Evolutionary conservation across 2,113 vertebrate genomes (phyloP), one percentile per base, ranked within the genome.

Genomic region (Psilopsiagon aymara): DNA sequence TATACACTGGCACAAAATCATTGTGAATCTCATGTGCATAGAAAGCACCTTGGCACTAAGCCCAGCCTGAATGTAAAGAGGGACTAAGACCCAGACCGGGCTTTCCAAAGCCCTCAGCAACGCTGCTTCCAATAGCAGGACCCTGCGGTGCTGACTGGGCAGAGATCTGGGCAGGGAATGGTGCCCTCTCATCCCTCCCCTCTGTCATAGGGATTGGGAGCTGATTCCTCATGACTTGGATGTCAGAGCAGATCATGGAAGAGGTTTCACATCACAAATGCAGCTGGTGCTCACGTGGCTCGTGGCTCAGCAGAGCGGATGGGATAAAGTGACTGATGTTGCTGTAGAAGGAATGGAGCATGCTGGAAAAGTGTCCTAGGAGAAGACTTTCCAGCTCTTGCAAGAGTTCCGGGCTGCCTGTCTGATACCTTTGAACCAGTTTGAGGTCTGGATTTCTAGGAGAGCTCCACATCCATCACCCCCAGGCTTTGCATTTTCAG

Each of bases 251-350:
- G 74, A 70, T 44, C 73, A 25, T 11, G 1, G 73, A 5, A 41
- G 46, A 31, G n/a, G 15, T 29, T 94, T 78, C 3, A 1, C 77
- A 13, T 41, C 55, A 51, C 81, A 23, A 44, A 19, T 6, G 1
- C 1, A 23, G 23, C 37, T 28, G 52, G 23, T 3, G 1, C 51
- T 66, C 9, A 5, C 13, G 7, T 17, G 59, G 70, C 69, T 76
- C n/a, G 67, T 1, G 6, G 80, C 33, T 74, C 73, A 46, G 71
- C 60, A 23, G 66, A 7, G 47, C 3, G 0, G 7, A 3, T 0
- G 6, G 35, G 39, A 31, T 23, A 17, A 39, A 35, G 52, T 3
- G 43, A 7, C 10, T 5, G 43, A 49, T 18, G 37, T 3, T 15
- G n/a, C 24, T 44, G 82, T 5, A 27, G 20, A 39, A 51, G 17